Conservation (phyloP, 2,888 invertebrate genomes). For the Mythimna albipuncta region DNA sequence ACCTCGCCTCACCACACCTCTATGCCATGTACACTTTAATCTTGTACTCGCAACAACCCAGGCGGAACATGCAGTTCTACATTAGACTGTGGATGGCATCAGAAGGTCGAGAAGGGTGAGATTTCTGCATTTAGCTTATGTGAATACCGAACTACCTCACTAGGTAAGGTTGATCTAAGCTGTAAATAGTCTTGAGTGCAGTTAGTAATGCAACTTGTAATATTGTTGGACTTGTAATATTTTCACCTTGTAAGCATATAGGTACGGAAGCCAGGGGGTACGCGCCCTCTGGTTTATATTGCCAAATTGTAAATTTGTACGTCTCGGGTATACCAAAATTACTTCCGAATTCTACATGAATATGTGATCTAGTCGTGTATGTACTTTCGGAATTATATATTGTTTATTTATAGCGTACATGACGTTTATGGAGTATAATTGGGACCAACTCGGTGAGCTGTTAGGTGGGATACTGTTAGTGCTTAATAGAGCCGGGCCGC, state of each 20-base stretch:
- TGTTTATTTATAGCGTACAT: conserved; percentile 88
- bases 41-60: conserved; percentile 28
- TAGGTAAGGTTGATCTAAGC: conserved; percentile 88
- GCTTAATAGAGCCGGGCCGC: conserved; percentile 71
- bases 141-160: conserved; percentile 87
- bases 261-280: conserved; percentile 74
- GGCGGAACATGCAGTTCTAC: conserved; percentile 54
- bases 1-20: conserved; percentile 60
- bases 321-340: conserved; percentile 88
- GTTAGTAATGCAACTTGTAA: conserved; percentile 77
- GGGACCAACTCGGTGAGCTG: conserved; percentile 89
- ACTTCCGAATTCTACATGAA: conserved; percentile 91
- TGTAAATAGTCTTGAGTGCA: conserved; percentile 86
- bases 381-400: conserved; percentile 90
- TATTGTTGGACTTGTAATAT: conserved; percentile 75
- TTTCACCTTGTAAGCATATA: conserved; percentile 71
- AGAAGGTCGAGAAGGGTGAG: conserved; percentile 60
- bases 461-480: conserved; percentile 76
- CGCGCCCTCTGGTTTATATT: conserved; percentile 76
- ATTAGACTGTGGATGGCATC: conserved; percentile 51
- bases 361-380: conserved; percentile 90
- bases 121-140: conserved; percentile 86
- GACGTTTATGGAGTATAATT: conserved; percentile 84
- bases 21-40: conserved; percentile 51
- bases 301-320: conserved; percentile 88